phyloP scores from a whole-genome alignment of 2,113 vertebrate genomes.

The Todiramphus chloris region DNA sequence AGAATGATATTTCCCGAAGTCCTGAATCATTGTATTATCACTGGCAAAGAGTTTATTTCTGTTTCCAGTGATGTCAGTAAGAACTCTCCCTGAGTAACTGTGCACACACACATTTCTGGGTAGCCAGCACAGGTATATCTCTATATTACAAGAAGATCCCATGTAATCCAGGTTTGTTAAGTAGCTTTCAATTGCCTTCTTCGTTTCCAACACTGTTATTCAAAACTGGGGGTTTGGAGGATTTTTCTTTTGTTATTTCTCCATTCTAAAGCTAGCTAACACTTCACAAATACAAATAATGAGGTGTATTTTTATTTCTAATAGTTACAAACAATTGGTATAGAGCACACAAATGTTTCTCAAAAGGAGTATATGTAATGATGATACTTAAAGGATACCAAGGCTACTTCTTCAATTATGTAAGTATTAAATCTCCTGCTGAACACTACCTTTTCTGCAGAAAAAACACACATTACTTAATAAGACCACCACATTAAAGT shows the following conservation, averaged over 20 bases:
- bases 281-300: not conserved
- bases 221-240: not conserved
- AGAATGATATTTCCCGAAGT: not conserved
- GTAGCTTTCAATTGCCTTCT: not conserved
- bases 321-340: not conserved
- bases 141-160: not conserved
- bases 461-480: not conserved
- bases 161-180: not conserved
- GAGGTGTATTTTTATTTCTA: not conserved
- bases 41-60: not conserved
- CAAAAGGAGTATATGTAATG: not conserved
- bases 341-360: not conserved
- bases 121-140: not conserved
- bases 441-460: not conserved
- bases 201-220: not conserved
- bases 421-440: not conserved
- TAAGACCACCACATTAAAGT: not conserved
- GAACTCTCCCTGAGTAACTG: not conserved
- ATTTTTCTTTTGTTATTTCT: not conserved
- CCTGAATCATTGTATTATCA: not conserved
- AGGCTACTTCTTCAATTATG: not conserved
- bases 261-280: not conserved
- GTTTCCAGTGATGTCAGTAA: not conserved
- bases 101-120: not conserved
- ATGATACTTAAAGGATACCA: not conserved